phyloP scores from a whole-genome alignment of 2,113 vertebrate genomes.

The Ivindomyrus marchei region DNA sequence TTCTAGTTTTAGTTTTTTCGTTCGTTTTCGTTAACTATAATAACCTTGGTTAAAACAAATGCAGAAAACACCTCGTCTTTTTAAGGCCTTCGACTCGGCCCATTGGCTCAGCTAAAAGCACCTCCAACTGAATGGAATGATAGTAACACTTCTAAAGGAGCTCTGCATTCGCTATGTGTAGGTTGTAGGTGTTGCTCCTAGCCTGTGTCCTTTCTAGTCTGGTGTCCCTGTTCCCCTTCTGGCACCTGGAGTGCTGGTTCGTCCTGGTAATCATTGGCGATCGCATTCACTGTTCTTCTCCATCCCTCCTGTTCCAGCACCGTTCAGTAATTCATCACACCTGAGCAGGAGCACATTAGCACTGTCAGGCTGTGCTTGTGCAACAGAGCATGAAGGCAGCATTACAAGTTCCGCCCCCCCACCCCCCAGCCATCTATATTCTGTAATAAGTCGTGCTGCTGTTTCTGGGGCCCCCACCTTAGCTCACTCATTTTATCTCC shows the following conservation, averaged over 20 bases:
- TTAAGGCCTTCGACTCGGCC: too few species aligned
- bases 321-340: conserved; percentile 62
- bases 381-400: conserved; percentile 49
- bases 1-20: too few species aligned
- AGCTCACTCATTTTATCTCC: neutral
- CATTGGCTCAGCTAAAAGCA: neutral
- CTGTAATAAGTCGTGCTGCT: conserved; percentile 7
- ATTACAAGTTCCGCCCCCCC: conserved; percentile 44
- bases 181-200: neutral
- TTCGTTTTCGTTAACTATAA: too few species aligned
- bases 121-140: neutral
- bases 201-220: neutral
- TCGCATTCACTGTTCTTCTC: conserved; percentile 46
- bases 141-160: neutral
- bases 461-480: neutral
- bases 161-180: neutral
- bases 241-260: conserved; percentile 29
- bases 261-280: conserved; percentile 34
- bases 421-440: conserved; percentile 18
- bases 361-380: conserved; percentile 55
- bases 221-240: neutral
- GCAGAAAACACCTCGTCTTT: neutral
- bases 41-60: neutral
- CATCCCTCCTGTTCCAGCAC: conserved; percentile 31
- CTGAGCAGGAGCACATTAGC: conserved; percentile 61